Conservation (phyloP, 2,888 invertebrate genomes). For the Teinopalpus imperialis region DNA sequence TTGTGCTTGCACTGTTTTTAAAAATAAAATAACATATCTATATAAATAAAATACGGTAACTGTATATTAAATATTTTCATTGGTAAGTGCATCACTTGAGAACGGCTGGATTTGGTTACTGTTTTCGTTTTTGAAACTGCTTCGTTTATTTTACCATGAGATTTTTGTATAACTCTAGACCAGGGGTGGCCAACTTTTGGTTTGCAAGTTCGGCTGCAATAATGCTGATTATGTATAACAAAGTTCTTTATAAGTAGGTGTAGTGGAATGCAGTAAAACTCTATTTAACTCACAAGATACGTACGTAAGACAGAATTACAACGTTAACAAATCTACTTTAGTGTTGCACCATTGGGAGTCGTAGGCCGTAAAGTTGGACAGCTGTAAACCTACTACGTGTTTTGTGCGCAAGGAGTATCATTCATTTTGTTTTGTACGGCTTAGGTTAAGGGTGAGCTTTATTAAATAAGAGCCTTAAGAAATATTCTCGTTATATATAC, state of each 20-base stretch:
- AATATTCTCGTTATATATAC: too few relatives aligned
- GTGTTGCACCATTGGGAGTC: slow-evolving; percentile 23
- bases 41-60: too few relatives aligned
- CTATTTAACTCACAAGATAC: slow-evolving; percentile 8
- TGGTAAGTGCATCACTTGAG: too few relatives aligned
- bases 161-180: too few relatives aligned
- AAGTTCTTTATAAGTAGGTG: background rate
- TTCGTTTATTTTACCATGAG: too few relatives aligned
- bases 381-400: slow-evolving; percentile 15
- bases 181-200: too few relatives aligned
- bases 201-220: too few relatives aligned
- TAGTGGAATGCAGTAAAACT: slow-evolving; percentile 14
- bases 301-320: slow-evolving; percentile 18
- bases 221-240: slow-evolving; percentile 1
- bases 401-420: slow-evolving; percentile 21
- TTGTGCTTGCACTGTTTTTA: too few relatives aligned
- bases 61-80: too few relatives aligned
- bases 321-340: slow-evolving; percentile 24
- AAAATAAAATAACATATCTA: too few relatives aligned
- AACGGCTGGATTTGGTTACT: too few relatives aligned
- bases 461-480: slow-evolving; percentile 4
- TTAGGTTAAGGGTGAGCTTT: background rate
- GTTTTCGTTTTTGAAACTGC: too few relatives aligned
- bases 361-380: slow-evolving; percentile 8
- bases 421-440: slow-evolving; percentile 17